A percentile compares a stretch with the other conserved stretches of the same genome.
These are phyloP conservation scores for Lepisosteus oculatus DNA, from an alignment of 2,113 vertebrate genomes.

Conservation along the genomic window DNA sequence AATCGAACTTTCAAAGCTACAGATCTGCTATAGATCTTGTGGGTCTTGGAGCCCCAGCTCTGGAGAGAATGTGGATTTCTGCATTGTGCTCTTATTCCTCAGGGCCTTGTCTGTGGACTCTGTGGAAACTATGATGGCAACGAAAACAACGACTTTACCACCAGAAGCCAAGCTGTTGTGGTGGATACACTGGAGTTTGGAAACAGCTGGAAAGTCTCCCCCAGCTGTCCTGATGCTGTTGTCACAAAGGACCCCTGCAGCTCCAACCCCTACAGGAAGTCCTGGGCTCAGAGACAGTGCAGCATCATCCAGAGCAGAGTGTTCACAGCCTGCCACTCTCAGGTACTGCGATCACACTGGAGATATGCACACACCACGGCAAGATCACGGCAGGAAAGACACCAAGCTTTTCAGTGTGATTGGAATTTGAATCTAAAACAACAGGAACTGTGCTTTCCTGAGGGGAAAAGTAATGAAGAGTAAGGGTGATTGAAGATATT, in stretches of 20 bases:
- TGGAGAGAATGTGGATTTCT: background rate
- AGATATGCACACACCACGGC: no score
- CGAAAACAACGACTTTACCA: conserved; percentile 82
- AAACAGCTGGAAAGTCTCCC: conserved; percentile 81
- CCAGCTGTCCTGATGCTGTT: conserved; percentile 67
- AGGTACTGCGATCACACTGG: conserved; percentile 51
- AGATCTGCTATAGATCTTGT: no score
- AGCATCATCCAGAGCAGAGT: conserved; percentile 70
- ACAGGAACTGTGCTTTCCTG: no score
- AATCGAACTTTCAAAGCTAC: background rate
- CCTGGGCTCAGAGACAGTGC: conserved; percentile 79
- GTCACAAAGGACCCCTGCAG: conserved; percentile 58
- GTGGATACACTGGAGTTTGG: conserved; percentile 71
- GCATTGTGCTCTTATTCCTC: background rate
- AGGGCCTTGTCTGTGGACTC: conserved; percentile 82
- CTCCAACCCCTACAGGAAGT: conserved; percentile 71
- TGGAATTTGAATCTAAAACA: no score
- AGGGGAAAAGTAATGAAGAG: no score
- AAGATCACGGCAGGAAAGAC: no score
- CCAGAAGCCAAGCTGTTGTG: conserved; percentile 73
- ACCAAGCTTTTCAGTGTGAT: no score
- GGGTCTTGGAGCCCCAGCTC: no score
- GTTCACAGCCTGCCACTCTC: conserved; percentile 71
- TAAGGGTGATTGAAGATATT: background rate
- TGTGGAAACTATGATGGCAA: conserved; percentile 88